These are phyloP conservation scores for Halocynthia aurantium DNA, from an alignment of 23 tunicate species.

Conservation along the genomic window DNA sequence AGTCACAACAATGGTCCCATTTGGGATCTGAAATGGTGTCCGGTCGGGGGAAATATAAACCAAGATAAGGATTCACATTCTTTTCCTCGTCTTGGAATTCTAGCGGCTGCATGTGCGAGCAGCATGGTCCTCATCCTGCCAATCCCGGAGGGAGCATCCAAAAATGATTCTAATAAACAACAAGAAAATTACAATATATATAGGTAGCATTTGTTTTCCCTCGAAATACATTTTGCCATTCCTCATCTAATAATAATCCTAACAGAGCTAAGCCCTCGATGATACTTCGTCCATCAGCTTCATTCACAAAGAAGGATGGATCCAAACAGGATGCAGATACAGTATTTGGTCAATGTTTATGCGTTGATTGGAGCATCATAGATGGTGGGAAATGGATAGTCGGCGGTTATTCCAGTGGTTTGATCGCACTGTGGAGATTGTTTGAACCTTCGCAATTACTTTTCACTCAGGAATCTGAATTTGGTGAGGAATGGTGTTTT, in stretches of 20 bases:
- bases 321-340: background rate
- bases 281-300: too few species aligned
- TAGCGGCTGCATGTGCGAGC: constrained; percentile 63
- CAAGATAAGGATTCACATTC: background rate
- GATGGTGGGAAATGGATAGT: constrained; percentile 35
- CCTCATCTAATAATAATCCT: too few species aligned
- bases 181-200: too few species aligned
- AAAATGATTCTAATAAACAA: background rate
- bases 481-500: constrained; percentile 16
- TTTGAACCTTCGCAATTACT: constrained; percentile 33
- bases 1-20: constrained; percentile 43
- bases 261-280: too few species aligned
- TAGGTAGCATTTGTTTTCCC: too few species aligned
- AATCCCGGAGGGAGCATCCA: constrained; percentile 20
- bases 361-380: constrained; percentile 43
- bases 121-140: constrained; percentile 37
- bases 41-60: constrained; percentile 21
- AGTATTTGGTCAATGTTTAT: constrained; percentile 64
- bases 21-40: constrained; percentile 90
- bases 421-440: constrained; percentile 65
- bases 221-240: too few species aligned
- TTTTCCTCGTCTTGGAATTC: constrained; percentile 30
- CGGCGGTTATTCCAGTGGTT: constrained; percentile 77
- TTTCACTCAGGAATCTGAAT: background rate
- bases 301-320: too few species aligned